Base-by-base conservation (phyloP, 2,113 vertebrate species). In the Phaetusa simplex region DNA sequence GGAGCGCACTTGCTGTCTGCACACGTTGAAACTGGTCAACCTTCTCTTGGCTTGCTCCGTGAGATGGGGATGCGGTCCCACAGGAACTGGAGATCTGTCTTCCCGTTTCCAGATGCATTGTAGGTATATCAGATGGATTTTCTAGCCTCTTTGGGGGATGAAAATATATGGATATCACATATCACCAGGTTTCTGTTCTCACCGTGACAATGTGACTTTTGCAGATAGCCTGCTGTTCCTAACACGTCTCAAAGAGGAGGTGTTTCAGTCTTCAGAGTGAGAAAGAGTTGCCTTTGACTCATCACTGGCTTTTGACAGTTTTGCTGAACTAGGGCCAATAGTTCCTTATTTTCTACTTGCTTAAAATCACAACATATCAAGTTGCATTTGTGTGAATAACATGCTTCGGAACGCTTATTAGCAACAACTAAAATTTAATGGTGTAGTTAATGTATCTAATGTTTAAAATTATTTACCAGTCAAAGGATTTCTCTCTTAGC, bases 251-350 rank as follows among this genome's bases (percentile, higher is more conserved):
- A 93, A 96, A 96, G 94, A 96, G 91, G 95, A 96, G 95, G 95
- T 95, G 94, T 97, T 97, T 97, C 96, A 96, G 91, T 95, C 92
- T 96, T 97, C 95, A 69, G 93, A 95, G 96, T 96, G 96, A 97
- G 92, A 97, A 97, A 95, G 90, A 93, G 92, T 96, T 97, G 95
- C 95, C 96, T 95, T 97, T 97, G 97, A 97, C 94, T 97, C 90
- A 97, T 97, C 94, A 96, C 96, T 97, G 97, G 96, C 95, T 96
- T 96, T 95, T 96, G 96, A 97, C 97, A 97, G 96, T 97, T 97
- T 97, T 97, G 96, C 93, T 97, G 97, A 97, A 97, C 94, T 89
- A 79, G 88, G 94, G 95, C 95, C 96, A 97, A 93, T 96, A 97
- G 96, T 97, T 95, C 95, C 96, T 96, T 97, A 97, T 96, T 97